Percentiles rank a stretch among this genome's conserved stretches.
Conservation (phyloP, 1,140 invertebrate species). For the Drosophila biarmipes region DNA sequence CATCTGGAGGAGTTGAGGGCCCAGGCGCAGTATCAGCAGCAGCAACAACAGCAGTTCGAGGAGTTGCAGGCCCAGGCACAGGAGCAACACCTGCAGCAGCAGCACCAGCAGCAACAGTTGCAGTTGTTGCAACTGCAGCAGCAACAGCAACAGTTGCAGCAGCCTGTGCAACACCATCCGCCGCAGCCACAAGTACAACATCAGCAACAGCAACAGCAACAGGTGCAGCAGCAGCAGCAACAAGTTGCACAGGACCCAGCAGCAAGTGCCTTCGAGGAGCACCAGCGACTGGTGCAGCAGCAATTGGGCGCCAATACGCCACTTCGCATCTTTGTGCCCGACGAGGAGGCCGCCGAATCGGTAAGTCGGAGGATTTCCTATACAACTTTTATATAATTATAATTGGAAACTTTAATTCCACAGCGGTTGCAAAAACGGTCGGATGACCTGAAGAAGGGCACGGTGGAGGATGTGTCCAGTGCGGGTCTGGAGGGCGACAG, state of each 20-base stretch:
- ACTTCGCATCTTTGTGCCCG: conserved; percentile 79
- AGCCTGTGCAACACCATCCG: conserved; percentile 37
- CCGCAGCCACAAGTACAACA: conserved; percentile 33
- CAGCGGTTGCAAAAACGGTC: conserved; percentile 76
- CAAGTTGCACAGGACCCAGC: conserved; percentile 57
- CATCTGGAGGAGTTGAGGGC: conserved; percentile 60
- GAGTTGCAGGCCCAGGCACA: conserved; percentile 61
- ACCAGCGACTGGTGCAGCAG: conserved; percentile 77
- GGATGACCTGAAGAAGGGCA: conserved; percentile 57
- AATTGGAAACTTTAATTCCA: neutral
- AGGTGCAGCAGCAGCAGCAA: conserved; percentile 19
- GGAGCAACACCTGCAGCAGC: conserved; percentile 47
- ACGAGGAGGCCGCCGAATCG: conserved; percentile 88
- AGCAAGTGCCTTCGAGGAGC: conserved; percentile 71
- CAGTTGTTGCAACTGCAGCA: conserved; percentile 55
- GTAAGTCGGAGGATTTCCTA: conserved; percentile 10
- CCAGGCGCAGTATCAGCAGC: conserved; percentile 55
- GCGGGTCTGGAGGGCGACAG: conserved; percentile 1
- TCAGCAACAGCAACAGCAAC: conserved; percentile 10
- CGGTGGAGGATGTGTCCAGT: conserved; percentile 51
- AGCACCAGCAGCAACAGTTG: conserved; percentile 44
- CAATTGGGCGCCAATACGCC: conserved; percentile 74
- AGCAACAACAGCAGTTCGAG: conserved; percentile 57
- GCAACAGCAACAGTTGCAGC: conserved; percentile 48
- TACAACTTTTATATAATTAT: neutral